These are phyloP conservation scores for Hymenochirus boettgeri DNA, from an alignment of 2,113 vertebrate species.

Conservation along the genomic window DNA sequence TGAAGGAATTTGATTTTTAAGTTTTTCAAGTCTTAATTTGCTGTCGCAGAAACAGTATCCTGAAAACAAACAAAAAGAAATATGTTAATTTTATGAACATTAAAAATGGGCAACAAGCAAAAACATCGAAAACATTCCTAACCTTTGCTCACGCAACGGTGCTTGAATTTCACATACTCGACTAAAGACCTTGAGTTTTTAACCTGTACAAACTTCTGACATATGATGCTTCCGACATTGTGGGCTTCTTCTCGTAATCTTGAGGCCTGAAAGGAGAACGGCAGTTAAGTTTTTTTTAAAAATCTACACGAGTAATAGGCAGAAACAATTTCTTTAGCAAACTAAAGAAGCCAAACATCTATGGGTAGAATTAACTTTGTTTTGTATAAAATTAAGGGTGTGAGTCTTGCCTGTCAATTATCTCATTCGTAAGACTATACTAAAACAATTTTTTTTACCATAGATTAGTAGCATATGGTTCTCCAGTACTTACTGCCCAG, in stretches of 20 bases:
- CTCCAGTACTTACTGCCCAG: too few species aligned
- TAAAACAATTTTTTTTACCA: too few species aligned
- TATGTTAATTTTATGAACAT: neutral
- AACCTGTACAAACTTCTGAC: slow-evolving; percentile 98
- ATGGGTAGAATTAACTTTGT: too few species aligned
- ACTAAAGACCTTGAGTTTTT: slow-evolving; percentile 98
- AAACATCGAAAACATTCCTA: slow-evolving; percentile 21
- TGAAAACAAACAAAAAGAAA: slow-evolving; percentile 49
- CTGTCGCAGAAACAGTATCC: slow-evolving; percentile 99
- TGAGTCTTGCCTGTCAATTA: too few species aligned
- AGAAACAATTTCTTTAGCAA: too few species aligned
- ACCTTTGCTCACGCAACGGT: slow-evolving; percentile 97
- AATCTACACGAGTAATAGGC: too few species aligned
- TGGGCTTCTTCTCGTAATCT: slow-evolving; percentile 95
- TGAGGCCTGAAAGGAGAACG: slow-evolving; percentile 73
- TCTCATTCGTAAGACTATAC: too few species aligned
- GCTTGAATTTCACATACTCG: slow-evolving; percentile 98
- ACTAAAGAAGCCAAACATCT: too few species aligned
- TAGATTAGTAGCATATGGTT: too few species aligned
- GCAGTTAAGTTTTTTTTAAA: too few species aligned
- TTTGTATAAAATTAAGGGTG: too few species aligned
- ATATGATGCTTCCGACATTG: slow-evolving; percentile 98
- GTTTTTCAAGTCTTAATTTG: slow-evolving; percentile 99
- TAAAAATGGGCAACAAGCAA: neutral
- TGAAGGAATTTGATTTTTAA: slow-evolving; percentile 99